A percentile compares a stretch with the other conserved stretches of the same genome.
Conservation (phyloP, 2,888 invertebrate genomes). For the Noctua pronuba region DNA sequence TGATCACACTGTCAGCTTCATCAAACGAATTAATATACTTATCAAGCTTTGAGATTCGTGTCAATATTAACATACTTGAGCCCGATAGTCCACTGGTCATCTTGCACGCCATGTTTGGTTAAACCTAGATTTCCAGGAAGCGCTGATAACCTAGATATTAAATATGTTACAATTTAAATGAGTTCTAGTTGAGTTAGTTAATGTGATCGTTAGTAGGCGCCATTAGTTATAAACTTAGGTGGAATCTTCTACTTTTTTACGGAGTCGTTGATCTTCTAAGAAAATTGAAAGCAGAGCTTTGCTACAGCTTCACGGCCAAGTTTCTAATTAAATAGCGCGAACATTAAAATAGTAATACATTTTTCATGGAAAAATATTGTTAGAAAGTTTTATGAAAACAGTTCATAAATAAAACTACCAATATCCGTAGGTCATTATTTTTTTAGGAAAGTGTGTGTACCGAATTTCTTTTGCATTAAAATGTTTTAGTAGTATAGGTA, state of each 20-base stretch:
- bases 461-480: slow-evolving; percentile 68
- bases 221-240: slow-evolving; percentile 5
- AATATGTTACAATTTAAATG: slow-evolving; percentile 43
- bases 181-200: slow-evolving; percentile 13
- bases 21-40: slow-evolving; percentile 60
- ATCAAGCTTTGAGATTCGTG: slow-evolving; percentile 39
- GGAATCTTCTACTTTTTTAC: background rate
- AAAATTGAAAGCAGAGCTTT: background rate
- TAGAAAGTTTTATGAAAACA: background rate
- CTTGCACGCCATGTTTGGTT: slow-evolving; percentile 52
- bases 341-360: background rate
- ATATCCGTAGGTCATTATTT: slow-evolving; percentile 64
- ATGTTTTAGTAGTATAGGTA: slow-evolving; percentile 67
- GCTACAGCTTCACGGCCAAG: background rate
- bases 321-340: background rate
- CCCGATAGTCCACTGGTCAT: slow-evolving; percentile 15
- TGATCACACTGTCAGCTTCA: slow-evolving; percentile 64
- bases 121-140: slow-evolving; percentile 59
- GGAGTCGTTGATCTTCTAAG: background rate
- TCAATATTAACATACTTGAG: slow-evolving; percentile 55
- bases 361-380: background rate
- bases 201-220: slow-evolving; percentile 17
- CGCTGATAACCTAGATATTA: slow-evolving; percentile 59
- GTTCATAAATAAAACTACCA: background rate
- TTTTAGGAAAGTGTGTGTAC: slow-evolving; percentile 57